A percentile compares a stretch with the other conserved stretches of the same genome.
Conservation (phyloP, 2,888 invertebrate species). For the Agonopterix arenella region DNA sequence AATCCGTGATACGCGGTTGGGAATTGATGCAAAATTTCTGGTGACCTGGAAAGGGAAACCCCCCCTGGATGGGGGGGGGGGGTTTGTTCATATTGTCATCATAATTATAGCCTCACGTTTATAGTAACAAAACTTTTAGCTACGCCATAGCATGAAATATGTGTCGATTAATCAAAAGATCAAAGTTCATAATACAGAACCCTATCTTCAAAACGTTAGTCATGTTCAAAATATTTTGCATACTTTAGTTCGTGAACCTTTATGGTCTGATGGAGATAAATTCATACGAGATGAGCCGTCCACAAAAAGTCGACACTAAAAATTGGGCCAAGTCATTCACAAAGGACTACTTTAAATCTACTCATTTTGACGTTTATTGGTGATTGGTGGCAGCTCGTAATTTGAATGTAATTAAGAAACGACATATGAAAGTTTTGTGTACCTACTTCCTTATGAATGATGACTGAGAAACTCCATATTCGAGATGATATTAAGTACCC, state of each 20-base stretch:
- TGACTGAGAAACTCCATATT: constrained; percentile 1
- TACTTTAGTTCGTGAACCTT: constrained; percentile 31
- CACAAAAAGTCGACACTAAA: constrained; percentile 37
- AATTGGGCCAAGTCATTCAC: constrained; percentile 55
- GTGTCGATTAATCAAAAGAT: too few species aligned
- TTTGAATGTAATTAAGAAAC: constrained; percentile 37
- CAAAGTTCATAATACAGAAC: not conserved
- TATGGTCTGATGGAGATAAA: constrained; percentile 59
- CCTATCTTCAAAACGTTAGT: not conserved
- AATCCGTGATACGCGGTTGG: too few species aligned
- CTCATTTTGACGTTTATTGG: constrained; percentile 26
- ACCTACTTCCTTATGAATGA: constrained; percentile 4
- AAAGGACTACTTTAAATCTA: constrained; percentile 30
- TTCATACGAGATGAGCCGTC: constrained; percentile 39
- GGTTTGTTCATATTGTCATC: too few species aligned
- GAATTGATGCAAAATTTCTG: too few species aligned
- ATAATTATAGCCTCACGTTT: too few species aligned
- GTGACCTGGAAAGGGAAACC: too few species aligned
- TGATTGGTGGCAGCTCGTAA: constrained; percentile 30
- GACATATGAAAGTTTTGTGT: constrained; percentile 27
- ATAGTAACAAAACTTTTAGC: too few species aligned
- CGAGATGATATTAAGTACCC: not conserved
- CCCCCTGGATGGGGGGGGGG: too few species aligned
- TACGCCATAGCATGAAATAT: too few species aligned
- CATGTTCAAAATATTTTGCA: not conserved